phyloP scores from a whole-genome alignment of 2,113 vertebrate genomes.

The Dunckerocampus dactyliophorus region DNA sequence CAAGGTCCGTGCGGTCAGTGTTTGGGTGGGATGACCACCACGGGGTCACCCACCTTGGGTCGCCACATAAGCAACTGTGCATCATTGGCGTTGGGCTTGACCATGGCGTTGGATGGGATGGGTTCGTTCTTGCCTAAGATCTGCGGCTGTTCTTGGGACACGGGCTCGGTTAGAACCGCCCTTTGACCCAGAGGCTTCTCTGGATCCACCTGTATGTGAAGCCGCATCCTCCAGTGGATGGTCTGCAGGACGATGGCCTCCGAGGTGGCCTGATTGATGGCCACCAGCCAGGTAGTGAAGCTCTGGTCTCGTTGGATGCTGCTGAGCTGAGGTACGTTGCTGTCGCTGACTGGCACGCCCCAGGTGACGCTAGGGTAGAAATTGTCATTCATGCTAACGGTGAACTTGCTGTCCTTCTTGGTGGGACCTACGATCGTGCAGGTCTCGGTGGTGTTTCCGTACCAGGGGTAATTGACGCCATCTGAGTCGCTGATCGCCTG shows the following conservation, averaged over 20 bases:
- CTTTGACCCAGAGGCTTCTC: constrained; percentile 83
- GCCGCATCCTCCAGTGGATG: constrained; percentile 92
- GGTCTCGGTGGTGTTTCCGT: constrained; percentile 95
- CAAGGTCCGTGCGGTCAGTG: constrained; percentile 70
- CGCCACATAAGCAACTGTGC: constrained; percentile 99
- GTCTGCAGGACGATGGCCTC: constrained; percentile 90
- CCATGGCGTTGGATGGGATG: constrained; percentile 88
- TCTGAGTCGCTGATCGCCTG: constrained; percentile 95
- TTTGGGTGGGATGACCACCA: constrained; percentile 94
- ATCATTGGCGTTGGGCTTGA: constrained; percentile 97
- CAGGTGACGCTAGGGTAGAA: constrained; percentile 99
- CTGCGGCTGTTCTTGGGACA: constrained; percentile 87
- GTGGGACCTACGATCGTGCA: constrained; percentile 91
- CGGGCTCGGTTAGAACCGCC: constrained; percentile 82
- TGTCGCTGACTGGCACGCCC: constrained; percentile 91
- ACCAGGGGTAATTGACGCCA: constrained; percentile 97
- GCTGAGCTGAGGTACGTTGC: constrained; percentile 88
- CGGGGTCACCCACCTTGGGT: constrained; percentile 81
- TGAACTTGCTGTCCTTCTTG: constrained; percentile 87
- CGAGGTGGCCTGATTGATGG: constrained; percentile 82
- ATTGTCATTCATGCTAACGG: constrained; percentile 98
- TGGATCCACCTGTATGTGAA: constrained; percentile 87
- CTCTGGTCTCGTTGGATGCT: constrained; percentile 93
- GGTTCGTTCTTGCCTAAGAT: constrained; percentile 88
- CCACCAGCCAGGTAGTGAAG: constrained; percentile 97